These are phyloP conservation scores for Smittia aterrima DNA, from an alignment of 2,888 invertebrate species.

Conservation along the genomic window DNA sequence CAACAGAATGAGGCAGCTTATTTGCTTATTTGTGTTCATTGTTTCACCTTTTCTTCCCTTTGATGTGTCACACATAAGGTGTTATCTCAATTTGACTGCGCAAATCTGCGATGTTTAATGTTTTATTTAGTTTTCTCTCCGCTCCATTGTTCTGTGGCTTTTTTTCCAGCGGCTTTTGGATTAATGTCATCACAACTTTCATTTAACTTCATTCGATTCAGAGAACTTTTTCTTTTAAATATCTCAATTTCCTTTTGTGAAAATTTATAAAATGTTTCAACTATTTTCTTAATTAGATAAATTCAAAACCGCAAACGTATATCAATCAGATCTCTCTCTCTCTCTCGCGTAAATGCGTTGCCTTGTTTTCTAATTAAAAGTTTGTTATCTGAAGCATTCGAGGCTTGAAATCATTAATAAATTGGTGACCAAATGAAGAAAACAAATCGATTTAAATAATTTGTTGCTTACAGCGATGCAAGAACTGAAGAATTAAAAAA, in stretches of 20 bases:
- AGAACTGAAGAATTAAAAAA: not conserved
- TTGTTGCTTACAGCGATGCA: no score
- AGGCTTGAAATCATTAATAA: no score
- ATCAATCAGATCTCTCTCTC: no score
- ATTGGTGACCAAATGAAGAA: no score
- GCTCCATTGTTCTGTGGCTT: not conserved
- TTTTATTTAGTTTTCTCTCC: conserved; percentile 2
- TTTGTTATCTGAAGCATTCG: no score
- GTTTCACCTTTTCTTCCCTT: not conserved
- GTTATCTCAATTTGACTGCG: conserved; percentile 22
- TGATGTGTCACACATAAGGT: conserved; percentile 25
- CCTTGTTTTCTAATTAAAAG: no score
- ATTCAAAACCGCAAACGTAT: no score
- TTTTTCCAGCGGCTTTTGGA: not conserved
- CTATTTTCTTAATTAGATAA: no score
- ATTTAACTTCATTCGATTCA: not conserved
- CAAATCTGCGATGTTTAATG: not conserved
- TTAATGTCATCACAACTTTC: not conserved
- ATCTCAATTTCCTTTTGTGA: not conserved
- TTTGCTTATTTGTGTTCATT: conserved; percentile 21
- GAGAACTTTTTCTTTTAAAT: not conserved
- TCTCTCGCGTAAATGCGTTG: no score
- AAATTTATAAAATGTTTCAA: no score
- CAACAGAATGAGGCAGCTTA: not conserved
- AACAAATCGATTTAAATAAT: no score